Conservation (phyloP, 2,113 vertebrate genomes). For the Illadopsis cleaveri region DNA sequence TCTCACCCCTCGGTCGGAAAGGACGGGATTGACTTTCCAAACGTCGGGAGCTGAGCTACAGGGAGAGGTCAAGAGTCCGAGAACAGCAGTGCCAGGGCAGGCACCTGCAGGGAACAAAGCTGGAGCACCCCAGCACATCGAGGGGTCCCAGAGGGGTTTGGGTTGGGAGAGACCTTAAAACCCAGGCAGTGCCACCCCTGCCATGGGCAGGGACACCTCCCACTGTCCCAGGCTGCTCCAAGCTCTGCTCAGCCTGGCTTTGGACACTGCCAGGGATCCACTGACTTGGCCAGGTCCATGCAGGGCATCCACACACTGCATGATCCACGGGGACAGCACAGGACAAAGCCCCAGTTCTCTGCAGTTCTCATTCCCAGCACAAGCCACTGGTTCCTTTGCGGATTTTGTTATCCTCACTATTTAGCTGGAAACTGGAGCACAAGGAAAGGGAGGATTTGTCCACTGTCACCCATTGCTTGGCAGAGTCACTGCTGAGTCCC, state of each 20-base stretch:
- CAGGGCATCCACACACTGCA: not conserved
- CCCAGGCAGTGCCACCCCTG: too few relatives aligned
- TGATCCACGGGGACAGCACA: not conserved
- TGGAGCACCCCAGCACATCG: accelerated
- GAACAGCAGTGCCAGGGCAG: not conserved
- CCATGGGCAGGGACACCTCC: not conserved
- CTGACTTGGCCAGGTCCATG: accelerated
- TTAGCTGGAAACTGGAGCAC: not conserved
- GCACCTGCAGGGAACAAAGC: accelerated
- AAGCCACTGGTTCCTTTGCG: accelerated
- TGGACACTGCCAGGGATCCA: accelerated
- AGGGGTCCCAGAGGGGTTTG: not conserved
- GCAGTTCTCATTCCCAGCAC: accelerated
- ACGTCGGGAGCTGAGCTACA: not conserved
- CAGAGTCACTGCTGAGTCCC: accelerated
- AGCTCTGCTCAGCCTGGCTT: accelerated
- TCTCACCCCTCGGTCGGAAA: not conserved
- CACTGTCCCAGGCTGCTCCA: not conserved
- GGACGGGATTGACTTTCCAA: not conserved
- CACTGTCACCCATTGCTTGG: not conserved
- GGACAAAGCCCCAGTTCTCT: not conserved
- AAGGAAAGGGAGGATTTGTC: not conserved
- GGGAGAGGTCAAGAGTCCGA: not conserved
- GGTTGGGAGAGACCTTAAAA: accelerated
- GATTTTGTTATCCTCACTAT: not conserved